Conservation (phyloP, 2,797 vertebrate genomes). For the Mionectes olivaceus region DNA sequence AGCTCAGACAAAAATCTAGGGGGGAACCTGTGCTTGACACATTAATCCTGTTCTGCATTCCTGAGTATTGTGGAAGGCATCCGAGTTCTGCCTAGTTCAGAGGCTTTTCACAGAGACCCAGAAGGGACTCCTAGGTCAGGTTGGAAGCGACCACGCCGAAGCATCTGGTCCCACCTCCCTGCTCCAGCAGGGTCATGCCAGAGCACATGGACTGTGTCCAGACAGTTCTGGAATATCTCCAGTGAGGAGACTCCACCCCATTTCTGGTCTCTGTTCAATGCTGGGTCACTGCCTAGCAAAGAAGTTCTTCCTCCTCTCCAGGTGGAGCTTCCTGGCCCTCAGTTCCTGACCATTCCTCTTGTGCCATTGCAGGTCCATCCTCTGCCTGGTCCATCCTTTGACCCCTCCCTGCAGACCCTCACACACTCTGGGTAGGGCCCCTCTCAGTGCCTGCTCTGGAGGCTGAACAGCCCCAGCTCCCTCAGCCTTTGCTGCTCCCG, state of each 20-base stretch:
- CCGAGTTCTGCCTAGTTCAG: not conserved
- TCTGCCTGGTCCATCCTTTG: not conserved
- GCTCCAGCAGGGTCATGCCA: not conserved
- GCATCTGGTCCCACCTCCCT: not conserved
- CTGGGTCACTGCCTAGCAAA: not conserved
- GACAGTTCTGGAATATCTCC: rapidly evolving
- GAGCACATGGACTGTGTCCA: not conserved
- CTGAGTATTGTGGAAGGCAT: not conserved
- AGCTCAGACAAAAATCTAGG: not conserved
- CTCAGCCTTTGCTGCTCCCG: not conserved
- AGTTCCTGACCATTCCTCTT: not conserved
- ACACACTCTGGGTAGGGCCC: not conserved
- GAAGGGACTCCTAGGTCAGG: not conserved
- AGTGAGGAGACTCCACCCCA: not conserved
- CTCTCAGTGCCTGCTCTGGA: not conserved
- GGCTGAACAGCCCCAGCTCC: not conserved
- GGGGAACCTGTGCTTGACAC: not conserved
- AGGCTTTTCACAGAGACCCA: not conserved
- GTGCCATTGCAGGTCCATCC: not conserved
- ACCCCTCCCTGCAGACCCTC: not conserved
- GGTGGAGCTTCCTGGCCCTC: not conserved
- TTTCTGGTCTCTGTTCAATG: not conserved
- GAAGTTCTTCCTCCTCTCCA: not conserved
- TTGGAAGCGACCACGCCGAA: not conserved
- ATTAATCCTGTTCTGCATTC: not conserved